Conservation (phyloP, 92 coral and sea anemone species). For the Epizoanthus illoricatus region DNA sequence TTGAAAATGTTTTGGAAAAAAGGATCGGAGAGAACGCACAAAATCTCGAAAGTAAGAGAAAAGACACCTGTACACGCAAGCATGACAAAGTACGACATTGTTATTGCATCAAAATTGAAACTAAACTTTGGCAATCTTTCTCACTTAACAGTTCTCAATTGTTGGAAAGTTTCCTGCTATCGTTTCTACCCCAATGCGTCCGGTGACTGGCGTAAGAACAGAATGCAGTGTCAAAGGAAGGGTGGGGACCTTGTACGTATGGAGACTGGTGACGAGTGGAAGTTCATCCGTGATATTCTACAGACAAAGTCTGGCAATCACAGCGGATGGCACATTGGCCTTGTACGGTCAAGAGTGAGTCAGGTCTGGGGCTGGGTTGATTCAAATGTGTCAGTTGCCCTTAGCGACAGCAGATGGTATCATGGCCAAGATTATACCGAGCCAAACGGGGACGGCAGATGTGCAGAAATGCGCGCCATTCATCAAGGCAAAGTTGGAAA, state of each 20-base stretch:
- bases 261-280: slow-evolving; percentile 11
- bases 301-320: background rate
- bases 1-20: too few relatives aligned
- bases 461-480: background rate
- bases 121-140: background rate
- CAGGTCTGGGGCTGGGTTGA: slow-evolving; percentile 8
- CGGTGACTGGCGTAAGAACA: slow-evolving; percentile 16
- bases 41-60: too few relatives aligned
- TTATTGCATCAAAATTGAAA: too few relatives aligned
- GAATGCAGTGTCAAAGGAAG: background rate
- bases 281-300: slow-evolving; percentile 10
- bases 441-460: slow-evolving; percentile 9
- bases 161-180: slow-evolving; percentile 17
- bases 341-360: background rate
- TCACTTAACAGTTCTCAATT: slow-evolving; percentile 6
- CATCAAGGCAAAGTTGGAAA: slow-evolving; percentile 1
- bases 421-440: background rate
- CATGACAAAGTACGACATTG: too few relatives aligned
- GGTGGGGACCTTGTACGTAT: slow-evolving; percentile 15
- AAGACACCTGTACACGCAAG: too few relatives aligned
- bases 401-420: slow-evolving; percentile 14
- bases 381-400: background rate
- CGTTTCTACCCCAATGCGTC: background rate
- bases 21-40: too few relatives aligned
- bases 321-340: slow-evolving; percentile 8